phyloP scores from a whole-genome alignment of 2,888 invertebrate genomes.

The Spisula solida region DNA sequence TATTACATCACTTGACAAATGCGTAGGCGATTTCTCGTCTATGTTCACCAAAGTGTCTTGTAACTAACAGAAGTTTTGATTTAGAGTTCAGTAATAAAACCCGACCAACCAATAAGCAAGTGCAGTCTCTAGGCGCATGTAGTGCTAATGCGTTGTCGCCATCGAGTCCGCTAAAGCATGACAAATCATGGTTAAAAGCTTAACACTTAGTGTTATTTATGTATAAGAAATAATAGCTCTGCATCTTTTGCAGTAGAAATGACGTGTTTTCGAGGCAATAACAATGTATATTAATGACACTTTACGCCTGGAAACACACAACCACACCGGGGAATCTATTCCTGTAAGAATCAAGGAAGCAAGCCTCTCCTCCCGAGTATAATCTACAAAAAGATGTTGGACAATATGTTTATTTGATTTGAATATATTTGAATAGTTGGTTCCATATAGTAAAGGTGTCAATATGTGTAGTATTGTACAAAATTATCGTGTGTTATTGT shows the following conservation, averaged over 20 bases:
- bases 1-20: background rate
- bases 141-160: background rate
- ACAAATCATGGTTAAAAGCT: background rate
- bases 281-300: background rate
- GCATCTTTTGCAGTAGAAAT: background rate
- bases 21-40: background rate
- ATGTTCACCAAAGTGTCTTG: background rate
- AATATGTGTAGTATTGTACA: too few relatives aligned
- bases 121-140: background rate
- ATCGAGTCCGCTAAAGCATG: conserved; percentile 2
- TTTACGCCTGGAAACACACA: background rate
- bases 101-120: background rate
- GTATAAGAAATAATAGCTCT: background rate
- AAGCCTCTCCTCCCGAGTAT: background rate
- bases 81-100: background rate
- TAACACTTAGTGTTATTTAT: background rate
- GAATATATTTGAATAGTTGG: background rate
- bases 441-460: too few relatives aligned
- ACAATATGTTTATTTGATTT: background rate
- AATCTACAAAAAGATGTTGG: background rate
- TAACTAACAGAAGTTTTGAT: conserved; percentile 9
- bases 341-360: background rate
- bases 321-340: background rate
- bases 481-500: too few relatives aligned
- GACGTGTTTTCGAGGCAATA: background rate